phyloP scores from a whole-genome alignment of 2,797 vertebrate species.

The Sebastes hubbsi region DNA sequence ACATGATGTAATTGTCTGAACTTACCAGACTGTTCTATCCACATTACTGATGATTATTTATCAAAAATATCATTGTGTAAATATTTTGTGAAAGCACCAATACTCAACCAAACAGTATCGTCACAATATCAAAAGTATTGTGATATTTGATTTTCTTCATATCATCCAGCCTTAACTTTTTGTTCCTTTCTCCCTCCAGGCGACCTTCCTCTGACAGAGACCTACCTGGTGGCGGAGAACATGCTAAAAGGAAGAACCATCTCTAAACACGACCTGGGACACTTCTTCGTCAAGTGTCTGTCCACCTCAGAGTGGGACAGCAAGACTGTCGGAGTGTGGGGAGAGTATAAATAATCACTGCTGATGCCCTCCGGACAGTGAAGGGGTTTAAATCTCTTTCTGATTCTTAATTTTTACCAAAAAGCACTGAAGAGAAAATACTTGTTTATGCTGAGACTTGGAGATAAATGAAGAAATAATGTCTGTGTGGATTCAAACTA shows the following conservation, averaged over 20 bases:
- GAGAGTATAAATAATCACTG: constrained; percentile 79
- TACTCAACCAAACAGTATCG: no score
- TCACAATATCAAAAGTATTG: accelerated
- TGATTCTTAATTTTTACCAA: neutral
- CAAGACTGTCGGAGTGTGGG: constrained; percentile 85
- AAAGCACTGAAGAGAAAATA: neutral
- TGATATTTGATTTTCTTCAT: no score
- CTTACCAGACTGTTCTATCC: no score
- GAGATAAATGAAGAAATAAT: neutral
- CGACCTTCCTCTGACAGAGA: constrained; percentile 86
- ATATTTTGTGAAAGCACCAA: no score
- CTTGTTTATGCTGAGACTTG: neutral
- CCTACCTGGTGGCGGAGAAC: constrained; percentile 81
- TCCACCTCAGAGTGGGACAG: constrained; percentile 85
- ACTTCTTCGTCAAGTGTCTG: constrained; percentile 91
- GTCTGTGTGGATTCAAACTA: neutral
- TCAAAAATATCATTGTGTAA: no score
- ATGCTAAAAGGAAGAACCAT: constrained; percentile 84
- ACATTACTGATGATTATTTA: no score
- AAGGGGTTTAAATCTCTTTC: neutral
- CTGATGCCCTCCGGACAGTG: neutral
- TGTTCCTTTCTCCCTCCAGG: constrained; percentile 62
- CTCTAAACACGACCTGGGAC: constrained; percentile 90
- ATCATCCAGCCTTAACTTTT: accelerated
- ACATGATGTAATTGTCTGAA: no score